Evolutionary conservation across 2,113 vertebrate genomes (phyloP), one percentile per base, ranked within the genome.

Genomic region (Vidua chalybeata): DNA sequence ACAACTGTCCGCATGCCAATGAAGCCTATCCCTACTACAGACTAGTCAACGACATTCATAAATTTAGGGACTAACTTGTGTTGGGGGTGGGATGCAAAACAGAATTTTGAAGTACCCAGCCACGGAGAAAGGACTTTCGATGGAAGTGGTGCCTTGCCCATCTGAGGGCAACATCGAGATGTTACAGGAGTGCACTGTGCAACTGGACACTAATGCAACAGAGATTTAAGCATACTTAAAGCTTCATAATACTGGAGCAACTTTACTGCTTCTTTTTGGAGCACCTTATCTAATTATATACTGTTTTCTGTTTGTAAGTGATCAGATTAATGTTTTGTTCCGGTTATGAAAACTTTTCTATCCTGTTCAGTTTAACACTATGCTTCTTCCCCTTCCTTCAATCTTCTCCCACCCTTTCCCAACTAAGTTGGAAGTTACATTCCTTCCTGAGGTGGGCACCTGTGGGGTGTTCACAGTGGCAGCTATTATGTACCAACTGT

Each of bases 181-280:
- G 92, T 94, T 96, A 96, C 97, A 97, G 72, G 97, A 98, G 98
- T 98, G 98, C 98, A 99, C 98, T 98, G 98, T 98, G 97, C 97
- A 97, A 98, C 98, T 97, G 99, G 98, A 97, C 98, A 98, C 96
- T 96, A 93, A 97, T 48, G 98, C 98, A 98, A 98, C 98, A 97
- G 89, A 96, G 66, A 96, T 94, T 96, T 98, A 97, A 97, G 95
- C 96, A 97, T 97, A 97, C 95, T 98, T 98, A 98, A 97, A 87
- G 99, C 99, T 99, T 99, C 99, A 98, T 99, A 99, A 96, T 99
- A 99, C 74, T 99, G 99, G 99, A 99, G 99, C 99, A 97, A 97
- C 33, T 89, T 95, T 96, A 98, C 98, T 98, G 99, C 99, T 99
- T 99, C 99, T 98, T 99, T 98, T 99, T 98, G 99, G 99, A 99